These are phyloP conservation scores for Baryphthengus martii DNA, from an alignment of 2,113 vertebrate species.

Conservation along the genomic window DNA sequence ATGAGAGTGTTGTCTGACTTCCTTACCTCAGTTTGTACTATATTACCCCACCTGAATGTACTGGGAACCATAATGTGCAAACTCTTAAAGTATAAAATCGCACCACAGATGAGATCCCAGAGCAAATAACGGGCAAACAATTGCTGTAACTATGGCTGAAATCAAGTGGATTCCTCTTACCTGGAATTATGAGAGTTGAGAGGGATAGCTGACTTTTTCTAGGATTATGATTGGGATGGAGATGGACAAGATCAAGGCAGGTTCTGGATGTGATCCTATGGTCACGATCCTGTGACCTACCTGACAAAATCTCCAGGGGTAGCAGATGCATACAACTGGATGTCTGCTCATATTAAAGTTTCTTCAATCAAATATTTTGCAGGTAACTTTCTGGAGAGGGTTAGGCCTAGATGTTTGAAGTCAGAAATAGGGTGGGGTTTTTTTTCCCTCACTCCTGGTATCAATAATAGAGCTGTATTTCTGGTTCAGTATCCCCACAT, in stretches of 20 bases:
- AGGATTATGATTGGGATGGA: not conserved
- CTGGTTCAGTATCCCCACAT: not conserved
- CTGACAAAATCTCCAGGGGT: accelerated
- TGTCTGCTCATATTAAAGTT: not conserved
- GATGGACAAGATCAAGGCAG: not conserved
- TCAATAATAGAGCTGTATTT: not conserved
- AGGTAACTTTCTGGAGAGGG: not conserved
- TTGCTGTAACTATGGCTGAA: not conserved
- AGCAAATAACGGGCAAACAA: not conserved
- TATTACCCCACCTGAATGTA: not conserved
- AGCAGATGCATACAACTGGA: not conserved
- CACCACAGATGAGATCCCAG: not conserved
- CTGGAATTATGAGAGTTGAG: not conserved
- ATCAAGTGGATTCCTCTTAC: not conserved
- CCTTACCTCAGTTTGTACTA: not conserved
- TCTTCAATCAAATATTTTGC: not conserved
- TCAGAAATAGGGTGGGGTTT: not conserved
- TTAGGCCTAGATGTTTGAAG: not conserved
- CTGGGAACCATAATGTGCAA: not conserved
- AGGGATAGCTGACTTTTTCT: not conserved
- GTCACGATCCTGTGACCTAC: not conserved
- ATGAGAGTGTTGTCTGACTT: not conserved
- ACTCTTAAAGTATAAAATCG: not conserved
- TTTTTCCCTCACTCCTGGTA: not conserved
- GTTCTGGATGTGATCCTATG: not conserved